phyloP scores from a whole-genome alignment of 1,140 invertebrate species.

The Caerostris darwini region DNA sequence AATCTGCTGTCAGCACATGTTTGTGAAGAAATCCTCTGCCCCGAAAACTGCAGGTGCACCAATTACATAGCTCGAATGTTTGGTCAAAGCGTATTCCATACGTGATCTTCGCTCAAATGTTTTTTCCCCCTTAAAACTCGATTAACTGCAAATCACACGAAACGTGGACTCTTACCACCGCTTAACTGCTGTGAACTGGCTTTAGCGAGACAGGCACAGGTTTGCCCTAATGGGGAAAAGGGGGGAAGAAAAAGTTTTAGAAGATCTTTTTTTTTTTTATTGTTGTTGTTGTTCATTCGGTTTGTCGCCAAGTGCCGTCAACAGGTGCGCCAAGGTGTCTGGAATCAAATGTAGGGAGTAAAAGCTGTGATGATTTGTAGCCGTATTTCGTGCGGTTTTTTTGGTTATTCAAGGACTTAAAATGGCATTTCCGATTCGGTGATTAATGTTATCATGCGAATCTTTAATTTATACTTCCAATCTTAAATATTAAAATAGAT shows the following conservation, averaged over 20 bases:
- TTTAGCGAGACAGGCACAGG: conserved; percentile 47
- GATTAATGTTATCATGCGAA: too few species aligned
- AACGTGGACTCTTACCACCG: conserved; percentile 41
- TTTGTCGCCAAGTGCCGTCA: conserved; percentile 32
- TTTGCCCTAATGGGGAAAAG: conserved; percentile 58
- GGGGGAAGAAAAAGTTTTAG: conserved; percentile 39
- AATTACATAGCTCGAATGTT: conserved; percentile 1
- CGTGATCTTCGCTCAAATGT: background rate
- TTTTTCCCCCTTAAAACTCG: conserved; percentile 39
- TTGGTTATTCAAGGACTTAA: too few species aligned
- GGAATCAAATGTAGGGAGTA: background rate
- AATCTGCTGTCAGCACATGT: conserved; percentile 57
- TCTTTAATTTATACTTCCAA: too few species aligned
- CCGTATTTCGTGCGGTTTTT: too few species aligned
- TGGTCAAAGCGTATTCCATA: conserved; percentile 62
- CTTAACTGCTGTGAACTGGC: conserved; percentile 38
- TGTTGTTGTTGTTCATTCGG: conserved; percentile 16
- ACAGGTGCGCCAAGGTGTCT: conserved; percentile 26
- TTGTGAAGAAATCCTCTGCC: conserved; percentile 49
- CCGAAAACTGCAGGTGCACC: conserved; percentile 10
- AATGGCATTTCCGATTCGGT: too few species aligned
- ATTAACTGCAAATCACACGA: conserved; percentile 27
- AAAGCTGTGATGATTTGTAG: background rate
- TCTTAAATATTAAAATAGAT: too few species aligned
- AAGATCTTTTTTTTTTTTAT: background rate